Evolutionary conservation across 1,140 invertebrate species (phyloP).

Genomic region (Drosophila hydei): DNA sequence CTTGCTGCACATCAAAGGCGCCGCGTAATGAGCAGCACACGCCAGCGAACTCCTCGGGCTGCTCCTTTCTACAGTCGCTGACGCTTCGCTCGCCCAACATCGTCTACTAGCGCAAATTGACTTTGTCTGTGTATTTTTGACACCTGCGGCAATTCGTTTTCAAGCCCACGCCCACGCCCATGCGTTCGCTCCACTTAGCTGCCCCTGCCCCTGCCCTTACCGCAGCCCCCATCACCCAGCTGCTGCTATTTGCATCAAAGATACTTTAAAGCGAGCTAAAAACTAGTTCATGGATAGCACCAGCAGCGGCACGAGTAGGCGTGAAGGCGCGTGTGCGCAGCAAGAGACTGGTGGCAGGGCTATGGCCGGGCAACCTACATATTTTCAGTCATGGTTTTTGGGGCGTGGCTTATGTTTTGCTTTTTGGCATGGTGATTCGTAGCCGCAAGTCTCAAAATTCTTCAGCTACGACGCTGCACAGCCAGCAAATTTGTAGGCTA

Average conservation of each 20-base stretch:
- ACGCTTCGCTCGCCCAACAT: slow-evolving; percentile 17
- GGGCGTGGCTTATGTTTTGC: slow-evolving; percentile 55
- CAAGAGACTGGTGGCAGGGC: slow-evolving; percentile 3
- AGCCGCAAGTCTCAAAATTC: slow-evolving; percentile 76
- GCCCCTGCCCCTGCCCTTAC: not conserved
- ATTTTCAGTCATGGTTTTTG: slow-evolving; percentile 61
- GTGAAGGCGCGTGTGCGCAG: no score
- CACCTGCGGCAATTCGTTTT: slow-evolving; percentile 79
- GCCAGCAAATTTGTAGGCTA: slow-evolving; percentile 28
- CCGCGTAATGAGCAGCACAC: slow-evolving; percentile 79
- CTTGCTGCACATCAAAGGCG: slow-evolving; percentile 79
- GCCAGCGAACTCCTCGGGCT: slow-evolving; percentile 35
- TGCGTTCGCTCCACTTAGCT: slow-evolving; percentile 15
- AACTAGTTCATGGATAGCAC: slow-evolving; percentile 73
- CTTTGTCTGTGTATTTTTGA: slow-evolving; percentile 81
- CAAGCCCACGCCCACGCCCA: slow-evolving; percentile 31
- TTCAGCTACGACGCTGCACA: slow-evolving; percentile 52
- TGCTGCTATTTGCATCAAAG: slow-evolving; percentile 68
- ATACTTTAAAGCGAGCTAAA: slow-evolving; percentile 76
- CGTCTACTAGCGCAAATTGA: slow-evolving; percentile 74
- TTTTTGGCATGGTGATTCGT: slow-evolving; percentile 75
- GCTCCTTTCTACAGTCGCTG: not conserved
- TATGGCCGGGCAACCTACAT: slow-evolving; percentile 65
- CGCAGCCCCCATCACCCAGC: not conserved
- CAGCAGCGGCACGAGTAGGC: slow-evolving; percentile 2